These are phyloP conservation scores for Psylliodes chrysocephalus DNA, from an alignment of 2,888 invertebrate species.

Conservation along the genomic window DNA sequence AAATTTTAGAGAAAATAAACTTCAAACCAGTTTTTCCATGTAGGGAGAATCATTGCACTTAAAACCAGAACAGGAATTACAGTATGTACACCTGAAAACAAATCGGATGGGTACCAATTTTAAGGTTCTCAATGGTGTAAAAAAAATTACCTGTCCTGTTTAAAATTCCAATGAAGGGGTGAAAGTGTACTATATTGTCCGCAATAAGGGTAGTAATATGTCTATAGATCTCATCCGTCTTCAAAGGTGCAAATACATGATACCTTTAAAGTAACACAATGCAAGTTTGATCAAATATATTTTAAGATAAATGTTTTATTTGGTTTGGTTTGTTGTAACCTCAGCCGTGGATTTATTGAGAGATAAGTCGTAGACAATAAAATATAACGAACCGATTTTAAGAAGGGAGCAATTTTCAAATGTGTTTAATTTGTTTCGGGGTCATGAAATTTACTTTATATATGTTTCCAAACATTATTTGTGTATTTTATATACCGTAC, in stretches of 20 bases:
- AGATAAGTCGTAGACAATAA: slow-evolving; percentile 61
- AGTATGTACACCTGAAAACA: slow-evolving; percentile 3
- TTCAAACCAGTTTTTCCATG: too few species aligned
- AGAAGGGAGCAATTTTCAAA: slow-evolving; percentile 54
- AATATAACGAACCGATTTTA: slow-evolving; percentile 61
- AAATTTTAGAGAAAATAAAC: too few species aligned
- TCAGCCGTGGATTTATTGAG: slow-evolving; percentile 62
- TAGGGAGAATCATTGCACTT: not conserved
- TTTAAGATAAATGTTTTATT: not conserved
- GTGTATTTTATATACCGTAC: too few species aligned
- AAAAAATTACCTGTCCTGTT: slow-evolving; percentile 29
- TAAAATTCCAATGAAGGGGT: slow-evolving; percentile 39
- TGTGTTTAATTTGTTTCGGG: slow-evolving; percentile 49
- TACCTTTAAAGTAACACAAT: slow-evolving; percentile 23
- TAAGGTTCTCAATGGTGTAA: slow-evolving; percentile 17
- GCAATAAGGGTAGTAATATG: slow-evolving; percentile 59
- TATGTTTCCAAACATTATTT: too few species aligned
- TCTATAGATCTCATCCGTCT: slow-evolving; percentile 56
- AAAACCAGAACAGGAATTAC: not conserved
- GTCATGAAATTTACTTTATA: slow-evolving; percentile 24
- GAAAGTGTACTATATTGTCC: slow-evolving; percentile 49
- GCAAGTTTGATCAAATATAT: not conserved
- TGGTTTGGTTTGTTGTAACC: slow-evolving; percentile 51
- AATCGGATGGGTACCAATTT: slow-evolving; percentile 34
- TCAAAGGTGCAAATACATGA: slow-evolving; percentile 40